These are phyloP conservation scores for Ectemnius continuus DNA, from an alignment of 2,888 invertebrate genomes.

Conservation along the genomic window DNA sequence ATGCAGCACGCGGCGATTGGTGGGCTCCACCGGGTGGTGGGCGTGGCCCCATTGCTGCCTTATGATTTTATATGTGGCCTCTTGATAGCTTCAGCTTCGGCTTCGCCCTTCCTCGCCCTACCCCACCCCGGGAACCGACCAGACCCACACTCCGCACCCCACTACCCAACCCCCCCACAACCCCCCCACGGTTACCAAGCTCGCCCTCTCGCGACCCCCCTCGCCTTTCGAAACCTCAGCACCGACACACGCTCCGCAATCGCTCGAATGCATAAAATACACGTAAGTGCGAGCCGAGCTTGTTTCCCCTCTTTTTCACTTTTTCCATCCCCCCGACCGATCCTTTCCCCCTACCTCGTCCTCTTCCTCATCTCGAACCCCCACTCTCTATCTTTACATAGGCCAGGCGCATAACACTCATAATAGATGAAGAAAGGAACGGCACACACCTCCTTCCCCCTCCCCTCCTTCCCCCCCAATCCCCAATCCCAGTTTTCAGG, in stretches of 20 bases:
- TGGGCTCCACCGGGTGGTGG: slow-evolving; percentile 70
- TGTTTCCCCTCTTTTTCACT: slow-evolving; percentile 45
- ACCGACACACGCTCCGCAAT: slow-evolving; percentile 45
- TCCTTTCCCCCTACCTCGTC: slow-evolving; percentile 12
- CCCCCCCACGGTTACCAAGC: slow-evolving; percentile 19
- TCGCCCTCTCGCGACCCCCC: slow-evolving; percentile 4
- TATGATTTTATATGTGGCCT: slow-evolving; percentile 76
- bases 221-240: slow-evolving; percentile 16
- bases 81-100: slow-evolving; percentile 70
- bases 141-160: no score
- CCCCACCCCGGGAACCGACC: slow-evolving; percentile 4
- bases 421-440: slow-evolving; percentile 55
- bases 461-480: no score
- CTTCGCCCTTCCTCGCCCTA: slow-evolving; percentile 43
- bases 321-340: slow-evolving; percentile 10
- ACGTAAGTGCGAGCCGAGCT: slow-evolving; percentile 56
- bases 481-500: no score
- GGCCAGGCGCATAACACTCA: slow-evolving; percentile 48
- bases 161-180: slow-evolving; percentile 41
- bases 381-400: no score
- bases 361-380: slow-evolving; percentile 7
- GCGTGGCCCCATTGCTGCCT: slow-evolving; percentile 72
- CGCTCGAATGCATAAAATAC: slow-evolving; percentile 68
- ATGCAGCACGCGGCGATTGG: slow-evolving; percentile 75
- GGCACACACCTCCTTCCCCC: slow-evolving; percentile 28